Evolutionary conservation across 2,888 invertebrate genomes (phyloP).

Genomic region (Chelonus formosanus): DNA sequence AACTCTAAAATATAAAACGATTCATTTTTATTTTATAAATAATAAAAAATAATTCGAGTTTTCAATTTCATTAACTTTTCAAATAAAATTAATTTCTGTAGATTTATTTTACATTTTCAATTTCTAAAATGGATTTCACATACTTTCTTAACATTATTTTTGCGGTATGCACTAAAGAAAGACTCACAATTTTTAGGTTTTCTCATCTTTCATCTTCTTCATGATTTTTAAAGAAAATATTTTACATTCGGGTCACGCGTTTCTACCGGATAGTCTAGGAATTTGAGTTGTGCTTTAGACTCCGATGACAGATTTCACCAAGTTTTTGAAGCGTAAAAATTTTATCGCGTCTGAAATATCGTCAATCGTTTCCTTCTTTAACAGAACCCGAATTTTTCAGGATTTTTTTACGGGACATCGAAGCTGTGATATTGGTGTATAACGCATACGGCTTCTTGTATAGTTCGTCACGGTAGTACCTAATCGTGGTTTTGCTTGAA

Average conservation of each 20-base stretch:
- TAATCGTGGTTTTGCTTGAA: conserved; percentile 10
- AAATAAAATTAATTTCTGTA: too few species aligned
- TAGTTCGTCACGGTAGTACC: background rate
- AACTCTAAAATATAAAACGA: too few species aligned
- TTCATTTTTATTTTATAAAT: too few species aligned
- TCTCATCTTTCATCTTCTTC: conserved; percentile 23
- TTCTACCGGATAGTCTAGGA: conserved; percentile 27
- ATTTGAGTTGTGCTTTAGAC: conserved; percentile 27
- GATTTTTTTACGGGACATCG: conserved; percentile 4
- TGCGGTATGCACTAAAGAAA: too few species aligned
- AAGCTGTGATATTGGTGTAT: conserved; percentile 5
- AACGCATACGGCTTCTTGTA: background rate
- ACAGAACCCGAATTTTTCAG: background rate
- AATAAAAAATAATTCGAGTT: too few species aligned
- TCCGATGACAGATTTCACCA: conserved; percentile 41
- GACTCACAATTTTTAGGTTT: conserved; percentile 2
- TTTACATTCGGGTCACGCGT: conserved; percentile 41
- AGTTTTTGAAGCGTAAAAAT: conserved; percentile 32
- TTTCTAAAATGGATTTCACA: too few species aligned
- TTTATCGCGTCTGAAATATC: conserved; percentile 35
- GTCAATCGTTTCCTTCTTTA: conserved; percentile 13
- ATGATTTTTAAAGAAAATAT: conserved; percentile 15
- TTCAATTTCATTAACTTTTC: too few species aligned
- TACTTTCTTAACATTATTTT: too few species aligned
- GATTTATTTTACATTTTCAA: too few species aligned